A percentile compares a stretch with the other conserved stretches of the same genome.
These are phyloP conservation scores for Corydoras maculifer DNA, from an alignment of 2,113 vertebrate species.

Conservation along the genomic window DNA sequence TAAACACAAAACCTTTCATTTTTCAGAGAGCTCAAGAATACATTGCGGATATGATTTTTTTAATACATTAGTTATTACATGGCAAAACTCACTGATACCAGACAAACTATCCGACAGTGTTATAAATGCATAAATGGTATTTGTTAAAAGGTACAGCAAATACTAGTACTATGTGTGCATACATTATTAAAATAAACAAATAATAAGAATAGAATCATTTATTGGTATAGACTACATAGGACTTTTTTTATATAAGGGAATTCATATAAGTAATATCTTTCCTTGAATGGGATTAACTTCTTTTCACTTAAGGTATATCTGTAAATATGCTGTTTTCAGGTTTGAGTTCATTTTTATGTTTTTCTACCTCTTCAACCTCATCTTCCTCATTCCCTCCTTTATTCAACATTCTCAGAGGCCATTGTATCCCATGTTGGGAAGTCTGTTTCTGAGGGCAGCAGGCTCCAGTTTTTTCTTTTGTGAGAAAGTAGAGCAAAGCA, in stretches of 20 bases:
- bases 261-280: neutral
- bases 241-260: neutral
- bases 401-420: constrained; percentile 61
- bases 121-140: no score
- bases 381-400: constrained; percentile 57
- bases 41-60: no score
- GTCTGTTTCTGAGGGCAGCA: constrained; percentile 55
- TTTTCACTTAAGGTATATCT: constrained; percentile 28
- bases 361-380: constrained; percentile 47
- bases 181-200: no score
- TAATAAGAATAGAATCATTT: no score
- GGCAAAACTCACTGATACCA: no score
- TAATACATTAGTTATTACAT: no score
- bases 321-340: constrained; percentile 35
- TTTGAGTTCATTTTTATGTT: constrained; percentile 59
- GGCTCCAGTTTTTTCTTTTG: constrained; percentile 64
- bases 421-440: constrained; percentile 51
- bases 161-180: no score
- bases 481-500: constrained; percentile 73
- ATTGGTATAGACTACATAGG: no score
- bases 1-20: no score
- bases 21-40: no score
- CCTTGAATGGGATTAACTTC: neutral
- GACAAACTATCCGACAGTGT: no score
- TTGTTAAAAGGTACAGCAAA: no score